phyloP scores from a whole-genome alignment of 2,113 vertebrate species.

The Recurvirostra avosetta region DNA sequence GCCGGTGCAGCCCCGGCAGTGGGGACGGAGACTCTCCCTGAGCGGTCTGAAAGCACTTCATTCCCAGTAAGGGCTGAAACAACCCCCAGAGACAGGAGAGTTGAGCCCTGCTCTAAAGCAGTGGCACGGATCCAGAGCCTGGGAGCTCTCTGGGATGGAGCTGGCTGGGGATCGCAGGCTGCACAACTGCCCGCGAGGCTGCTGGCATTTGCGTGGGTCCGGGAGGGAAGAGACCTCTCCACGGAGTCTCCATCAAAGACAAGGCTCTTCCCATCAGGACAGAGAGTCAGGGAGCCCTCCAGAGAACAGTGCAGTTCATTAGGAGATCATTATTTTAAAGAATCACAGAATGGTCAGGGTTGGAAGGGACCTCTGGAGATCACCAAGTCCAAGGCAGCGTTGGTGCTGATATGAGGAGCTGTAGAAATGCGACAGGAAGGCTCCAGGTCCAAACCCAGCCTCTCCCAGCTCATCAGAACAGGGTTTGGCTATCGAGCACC shows the following conservation, averaged over 20 bases:
- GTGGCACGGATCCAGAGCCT: fast-evolving
- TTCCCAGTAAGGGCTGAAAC: neutral
- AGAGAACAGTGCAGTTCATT: fast-evolving
- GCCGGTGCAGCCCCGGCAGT: neutral
- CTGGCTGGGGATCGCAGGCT: neutral
- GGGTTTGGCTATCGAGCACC: neutral
- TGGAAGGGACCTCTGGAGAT: too few relatives aligned
- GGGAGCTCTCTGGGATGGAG: neutral
- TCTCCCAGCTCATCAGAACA: fast-evolving
- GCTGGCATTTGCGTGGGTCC: fast-evolving
- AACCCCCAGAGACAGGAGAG: too few relatives aligned
- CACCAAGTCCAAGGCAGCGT: neutral
- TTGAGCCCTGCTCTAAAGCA: neutral
- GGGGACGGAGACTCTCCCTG: neutral
- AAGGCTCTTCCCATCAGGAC: fast-evolving
- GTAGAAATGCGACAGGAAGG: neutral
- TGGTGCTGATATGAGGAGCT: neutral
- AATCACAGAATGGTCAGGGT: too few relatives aligned
- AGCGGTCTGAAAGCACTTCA: fast-evolving
- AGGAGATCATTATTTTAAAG: neutral
- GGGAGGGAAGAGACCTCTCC: neutral
- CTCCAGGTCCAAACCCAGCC: neutral
- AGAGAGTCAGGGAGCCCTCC: neutral
- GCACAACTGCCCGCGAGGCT: fast-evolving
- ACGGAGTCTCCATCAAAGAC: neutral